Percentiles rank a stretch among this genome's conserved stretches.
phyloP scores from a whole-genome alignment of 2,113 vertebrate species.

The Meriones unguiculatus region DNA sequence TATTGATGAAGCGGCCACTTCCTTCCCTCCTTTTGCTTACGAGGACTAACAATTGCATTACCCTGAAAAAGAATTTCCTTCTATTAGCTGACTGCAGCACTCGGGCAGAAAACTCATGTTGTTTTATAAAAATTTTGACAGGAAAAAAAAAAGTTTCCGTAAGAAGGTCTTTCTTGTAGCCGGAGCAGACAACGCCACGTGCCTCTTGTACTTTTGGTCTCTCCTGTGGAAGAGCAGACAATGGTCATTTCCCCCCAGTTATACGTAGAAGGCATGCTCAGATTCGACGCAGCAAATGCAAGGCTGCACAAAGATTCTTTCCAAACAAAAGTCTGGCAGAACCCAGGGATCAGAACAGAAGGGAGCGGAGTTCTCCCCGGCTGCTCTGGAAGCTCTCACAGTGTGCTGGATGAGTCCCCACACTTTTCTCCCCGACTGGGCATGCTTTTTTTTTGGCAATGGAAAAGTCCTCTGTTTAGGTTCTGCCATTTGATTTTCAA shows the following conservation, averaged over 20 bases:
- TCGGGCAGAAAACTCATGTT: conserved; percentile 52
- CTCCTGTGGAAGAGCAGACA: conserved; percentile 5
- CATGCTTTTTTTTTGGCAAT: conserved; percentile 78
- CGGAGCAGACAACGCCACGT: conserved; percentile 44
- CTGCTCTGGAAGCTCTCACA: conserved; percentile 79
- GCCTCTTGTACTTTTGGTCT: conserved; percentile 52
- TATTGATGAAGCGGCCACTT: conserved; percentile 81
- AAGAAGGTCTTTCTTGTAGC: conserved; percentile 29
- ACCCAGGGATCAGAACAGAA: conserved; percentile 75
- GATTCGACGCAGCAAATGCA: conserved; percentile 72
- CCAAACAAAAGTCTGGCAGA: conserved; percentile 82
- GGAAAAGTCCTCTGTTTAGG: conserved; percentile 69
- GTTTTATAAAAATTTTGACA: conserved; percentile 72
- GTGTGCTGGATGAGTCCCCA: conserved; percentile 69
- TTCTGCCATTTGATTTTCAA: conserved; percentile 77
- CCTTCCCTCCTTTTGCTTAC: conserved; percentile 31
- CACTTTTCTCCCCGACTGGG: conserved; percentile 75
- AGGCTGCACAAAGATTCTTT: conserved; percentile 78
- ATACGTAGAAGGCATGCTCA: conserved; percentile 67
- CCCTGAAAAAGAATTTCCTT: conserved; percentile 78
- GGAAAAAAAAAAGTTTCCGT: conserved; percentile 23
- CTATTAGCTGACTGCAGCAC: conserved; percentile 78
- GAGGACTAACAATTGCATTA: conserved; percentile 78
- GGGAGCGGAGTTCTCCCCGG: conserved; percentile 75
- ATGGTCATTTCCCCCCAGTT: conserved; percentile 58